Evolutionary conservation across 2,888 invertebrate species (phyloP).

Genomic region (Oxycera nigricornis): DNA sequence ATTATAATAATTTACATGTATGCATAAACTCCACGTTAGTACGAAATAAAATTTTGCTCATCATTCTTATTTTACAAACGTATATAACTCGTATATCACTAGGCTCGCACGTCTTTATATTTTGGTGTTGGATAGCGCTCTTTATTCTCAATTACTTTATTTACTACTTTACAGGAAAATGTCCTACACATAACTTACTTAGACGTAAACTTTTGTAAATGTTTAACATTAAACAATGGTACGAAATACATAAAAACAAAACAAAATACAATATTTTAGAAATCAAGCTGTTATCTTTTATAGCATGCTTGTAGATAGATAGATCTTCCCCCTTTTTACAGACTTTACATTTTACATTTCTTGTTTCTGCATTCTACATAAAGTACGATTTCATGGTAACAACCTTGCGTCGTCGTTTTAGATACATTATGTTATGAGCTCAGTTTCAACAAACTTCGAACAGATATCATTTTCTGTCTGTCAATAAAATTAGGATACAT

Average conservation of each 20-base stretch:
- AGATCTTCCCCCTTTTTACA: background rate
- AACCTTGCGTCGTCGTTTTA: background rate
- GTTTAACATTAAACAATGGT: slow-evolving; percentile 1
- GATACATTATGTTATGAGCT: background rate
- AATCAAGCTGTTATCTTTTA: background rate
- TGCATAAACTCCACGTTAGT: background rate
- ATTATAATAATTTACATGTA: background rate
- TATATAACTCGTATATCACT: background rate
- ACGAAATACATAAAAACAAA: slow-evolving; percentile 15
- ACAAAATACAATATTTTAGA: background rate
- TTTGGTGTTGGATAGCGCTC: background rate
- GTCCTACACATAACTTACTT: slow-evolving; percentile 22
- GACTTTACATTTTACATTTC: background rate
- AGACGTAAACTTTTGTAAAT: background rate
- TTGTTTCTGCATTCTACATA: background rate
- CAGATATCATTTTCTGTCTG: background rate
- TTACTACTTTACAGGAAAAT: background rate
- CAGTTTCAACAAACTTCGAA: background rate
- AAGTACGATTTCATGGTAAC: slow-evolving; percentile 29
- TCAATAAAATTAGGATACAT: background rate
- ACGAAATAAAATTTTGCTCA: background rate
- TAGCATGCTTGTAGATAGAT: too few species aligned
- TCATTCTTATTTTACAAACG: background rate
- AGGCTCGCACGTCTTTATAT: background rate
- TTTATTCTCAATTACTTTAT: background rate